Percentiles rank a stretch among this genome's conserved stretches.
Conservation (phyloP, 2,113 vertebrate genomes). For the Amphiprion percula region DNA sequence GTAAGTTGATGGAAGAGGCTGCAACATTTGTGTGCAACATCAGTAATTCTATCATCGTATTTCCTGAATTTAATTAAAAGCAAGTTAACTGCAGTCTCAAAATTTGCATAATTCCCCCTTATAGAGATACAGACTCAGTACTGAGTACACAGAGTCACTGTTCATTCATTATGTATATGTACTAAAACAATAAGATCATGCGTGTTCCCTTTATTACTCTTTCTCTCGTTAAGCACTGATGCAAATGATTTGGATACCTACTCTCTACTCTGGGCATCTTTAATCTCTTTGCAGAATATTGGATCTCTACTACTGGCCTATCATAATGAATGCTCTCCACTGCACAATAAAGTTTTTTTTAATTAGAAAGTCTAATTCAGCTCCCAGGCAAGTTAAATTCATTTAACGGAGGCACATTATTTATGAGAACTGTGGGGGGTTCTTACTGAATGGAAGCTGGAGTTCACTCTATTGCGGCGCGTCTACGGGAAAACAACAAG, state of each 20-base stretch:
- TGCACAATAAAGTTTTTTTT: constrained; percentile 74
- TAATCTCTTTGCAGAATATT: constrained; percentile 70
- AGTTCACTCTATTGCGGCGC: constrained; percentile 14
- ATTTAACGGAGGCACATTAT: constrained; percentile 72
- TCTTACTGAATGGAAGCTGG: constrained; percentile 54
- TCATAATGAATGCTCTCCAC: constrained; percentile 66
- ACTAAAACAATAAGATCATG: constrained; percentile 45
- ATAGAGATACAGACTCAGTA: constrained; percentile 17
- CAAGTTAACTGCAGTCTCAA: constrained; percentile 33
- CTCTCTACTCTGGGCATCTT: constrained; percentile 57
- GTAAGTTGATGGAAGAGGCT: not conserved
- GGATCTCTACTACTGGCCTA: constrained; percentile 65
- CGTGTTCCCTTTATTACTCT: constrained; percentile 43
- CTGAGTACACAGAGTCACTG: constrained; percentile 9
- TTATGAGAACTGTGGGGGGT: constrained; percentile 66
- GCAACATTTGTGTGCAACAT: constrained; percentile 24
- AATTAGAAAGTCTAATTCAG: constrained; percentile 78
- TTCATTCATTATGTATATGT: constrained; percentile 53
- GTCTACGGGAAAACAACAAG: constrained; percentile 44
- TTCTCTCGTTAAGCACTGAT: constrained; percentile 46
- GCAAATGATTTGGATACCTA: constrained; percentile 51
- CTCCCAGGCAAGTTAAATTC: constrained; percentile 73
- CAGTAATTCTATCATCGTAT: constrained; percentile 18
- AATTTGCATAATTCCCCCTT: constrained; percentile 44
- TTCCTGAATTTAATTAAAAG: constrained; percentile 51